Percentiles rank a stretch among this genome's conserved stretches.
Evolutionary conservation across 92 coral and sea anemone species (phyloP).

Genomic region (Hydrozoanthus gracilis): DNA sequence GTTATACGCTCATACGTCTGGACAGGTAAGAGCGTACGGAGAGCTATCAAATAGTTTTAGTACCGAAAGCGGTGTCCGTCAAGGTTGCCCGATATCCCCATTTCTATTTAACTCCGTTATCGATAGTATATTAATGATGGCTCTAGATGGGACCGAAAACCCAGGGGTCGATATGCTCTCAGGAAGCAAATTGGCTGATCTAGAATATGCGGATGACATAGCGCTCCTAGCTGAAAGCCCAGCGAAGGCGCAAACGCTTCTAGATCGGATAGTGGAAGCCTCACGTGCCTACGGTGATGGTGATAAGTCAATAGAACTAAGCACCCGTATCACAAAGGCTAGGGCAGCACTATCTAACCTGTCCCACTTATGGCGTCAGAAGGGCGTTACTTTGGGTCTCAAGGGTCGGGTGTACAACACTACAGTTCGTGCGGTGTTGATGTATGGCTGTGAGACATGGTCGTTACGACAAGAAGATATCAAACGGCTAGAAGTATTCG

Average conservation of each 20-base stretch:
- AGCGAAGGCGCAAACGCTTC: too few species aligned
- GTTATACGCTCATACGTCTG: not conserved
- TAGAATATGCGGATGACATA: not conserved
- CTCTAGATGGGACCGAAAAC: too few species aligned
- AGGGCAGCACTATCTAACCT: not conserved
- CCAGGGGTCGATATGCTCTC: too few species aligned
- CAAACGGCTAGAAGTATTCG: not conserved
- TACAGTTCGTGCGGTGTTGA: not conserved
- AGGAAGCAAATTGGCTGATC: too few species aligned
- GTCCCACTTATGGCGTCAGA: not conserved
- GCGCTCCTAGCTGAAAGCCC: too few species aligned
- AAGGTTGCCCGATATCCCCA: not conserved
- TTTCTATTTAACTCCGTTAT: not conserved
- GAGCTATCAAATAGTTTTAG: not conserved
- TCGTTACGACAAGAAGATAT: not conserved
- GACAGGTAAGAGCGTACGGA: not conserved
- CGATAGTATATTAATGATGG: not conserved
- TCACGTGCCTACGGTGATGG: not conserved
- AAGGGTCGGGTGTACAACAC: not conserved
- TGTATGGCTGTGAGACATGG: not conserved
- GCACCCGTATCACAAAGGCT: not conserved
- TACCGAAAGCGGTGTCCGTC: not conserved
- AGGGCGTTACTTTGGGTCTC: not conserved
- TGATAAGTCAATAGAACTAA: not conserved
- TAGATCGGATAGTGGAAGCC: too few species aligned